Evolutionary conservation across 2,888 invertebrate species (phyloP), one percentile per base, ranked within the genome.

Genomic region (Drepanosiphum platanoidis): DNA sequence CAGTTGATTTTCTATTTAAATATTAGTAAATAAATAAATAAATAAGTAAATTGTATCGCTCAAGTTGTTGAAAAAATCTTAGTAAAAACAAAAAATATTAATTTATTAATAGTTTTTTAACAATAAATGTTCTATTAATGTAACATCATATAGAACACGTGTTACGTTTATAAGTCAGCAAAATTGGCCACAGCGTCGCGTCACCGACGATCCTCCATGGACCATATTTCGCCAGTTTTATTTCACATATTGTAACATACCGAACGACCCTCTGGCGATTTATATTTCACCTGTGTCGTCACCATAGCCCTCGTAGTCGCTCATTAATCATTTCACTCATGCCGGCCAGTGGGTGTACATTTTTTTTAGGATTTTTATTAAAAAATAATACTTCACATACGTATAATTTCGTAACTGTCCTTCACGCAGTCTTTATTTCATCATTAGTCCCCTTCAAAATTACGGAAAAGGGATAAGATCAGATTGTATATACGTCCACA

Each of bases 261-360:
- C 81, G 42, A 64, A 71, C 71, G 74, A 83, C 83, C 83, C 83
- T 83, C 83, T n/a, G 42, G 83, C 70, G 64, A 83, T 83, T 83
- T 83, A 74, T 83, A 74, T 83, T 83, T 83, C 83, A 83, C 83
- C 83, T 83, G 83, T 74, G 83, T 74, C 83, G 83, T 83, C 74
- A 66, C 82, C 32, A 61, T 11, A 82, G 81, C 82, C 74, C 74
- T 83, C 82, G 64, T n/a, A 72, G 42, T 83, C 8, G 42, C 74
- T 83, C 83, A 66, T 83, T 83, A 83, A 83, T 83, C 83, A 83
- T 83, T 82, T 70, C 36, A 22, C 70, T 71, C 71, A 9, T 42
- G 61, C 81, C 46, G 83, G 74, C 34, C 72, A 74, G 32, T 27
- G 39, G 32, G 46, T 36, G 34, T 27, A 22, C 22, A 39, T 39